Evolutionary conservation across 1,140 invertebrate genomes (phyloP), one percentile per base, ranked within the genome.

Genomic region (Temnothorax longispinosus): DNA sequence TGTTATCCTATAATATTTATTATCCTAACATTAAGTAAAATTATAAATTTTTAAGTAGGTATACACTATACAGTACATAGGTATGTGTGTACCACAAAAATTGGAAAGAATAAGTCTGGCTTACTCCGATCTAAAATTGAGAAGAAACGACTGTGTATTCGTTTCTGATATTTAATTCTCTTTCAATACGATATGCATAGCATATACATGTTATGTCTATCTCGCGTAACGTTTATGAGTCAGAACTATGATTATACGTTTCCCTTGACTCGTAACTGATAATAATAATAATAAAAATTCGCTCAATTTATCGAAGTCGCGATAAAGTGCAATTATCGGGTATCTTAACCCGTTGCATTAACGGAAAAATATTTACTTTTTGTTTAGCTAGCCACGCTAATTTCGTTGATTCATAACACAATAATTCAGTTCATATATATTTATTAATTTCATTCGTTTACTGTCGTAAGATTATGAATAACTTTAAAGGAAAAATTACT

Each of bases 301-400:
- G 35, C 6, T 10, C 13, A 18, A 38, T 44, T 78, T 78, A 78
- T 80, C 64, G 3, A 3, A 15, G 0, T 13, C 21, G 15, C 50
- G 65, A 81, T 81, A 71, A 81, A 58, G 7, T 52, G 11, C 18
- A 44, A n/a, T 60, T 50, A 54, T 32, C 35, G 35, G 10, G 8
- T 81, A 81, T 81, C 52, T 81, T 69, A 69, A 27, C 21, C n/a
- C 15, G 5, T 41, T 18, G 47, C 78, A 41, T 81, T 58, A 67
- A 52, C 50, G 27, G 18, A 11, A 56, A 67, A 71, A 6, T 78
- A 27, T 81, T 41, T 21, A 41, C 15, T 44, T 67, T 47, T 21
- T 21, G 62, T 81, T 54, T 13, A 18, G 41, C 38, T 21, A 18
- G 27, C 21, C 27, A 27, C 27, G 27, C 11, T 44, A 18, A 0